Evolutionary conservation across 1,140 invertebrate species (phyloP).

Genomic region (Zaprionus davidi): DNA sequence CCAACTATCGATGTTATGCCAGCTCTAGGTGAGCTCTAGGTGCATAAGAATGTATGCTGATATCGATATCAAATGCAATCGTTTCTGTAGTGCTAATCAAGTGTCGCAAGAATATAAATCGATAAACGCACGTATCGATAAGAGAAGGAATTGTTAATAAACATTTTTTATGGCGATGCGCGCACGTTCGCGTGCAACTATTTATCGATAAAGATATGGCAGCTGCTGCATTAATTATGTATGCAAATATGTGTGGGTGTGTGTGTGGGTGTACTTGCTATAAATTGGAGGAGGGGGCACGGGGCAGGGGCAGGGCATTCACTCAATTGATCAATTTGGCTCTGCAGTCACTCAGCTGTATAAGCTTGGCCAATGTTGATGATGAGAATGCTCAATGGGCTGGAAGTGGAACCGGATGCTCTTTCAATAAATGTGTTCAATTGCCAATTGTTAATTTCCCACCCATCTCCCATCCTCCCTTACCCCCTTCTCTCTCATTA

Average conservation of each 20-base stretch:
- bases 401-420: constrained; percentile 51
- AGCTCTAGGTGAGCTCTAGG: too few species aligned
- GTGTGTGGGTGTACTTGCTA: constrained; percentile 1
- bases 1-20: too few species aligned
- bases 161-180: constrained; percentile 8
- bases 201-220: constrained; percentile 4
- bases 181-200: constrained; percentile 22
- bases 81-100: constrained; percentile 16
- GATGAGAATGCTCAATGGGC: constrained; percentile 46
- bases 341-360: constrained; percentile 44
- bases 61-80: constrained; percentile 24
- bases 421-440: constrained; percentile 39
- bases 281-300: not conserved
- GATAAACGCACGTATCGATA: constrained; percentile 32
- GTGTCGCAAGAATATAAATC: constrained; percentile 23
- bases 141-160: constrained; percentile 12
- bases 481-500: not conserved
- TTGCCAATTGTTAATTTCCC: constrained; percentile 33
- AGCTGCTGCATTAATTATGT: constrained; percentile 21
- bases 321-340: constrained; percentile 48
- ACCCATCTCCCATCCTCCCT: too few species aligned
- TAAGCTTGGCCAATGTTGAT: constrained; percentile 20
- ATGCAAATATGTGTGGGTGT: constrained; percentile 7
- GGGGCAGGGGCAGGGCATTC: not conserved
- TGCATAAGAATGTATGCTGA: not conserved